Percentiles rank a stretch among this genome's conserved stretches.
Conservation (phyloP, 2,888 invertebrate species). For the Drosophila seclusa region DNA sequence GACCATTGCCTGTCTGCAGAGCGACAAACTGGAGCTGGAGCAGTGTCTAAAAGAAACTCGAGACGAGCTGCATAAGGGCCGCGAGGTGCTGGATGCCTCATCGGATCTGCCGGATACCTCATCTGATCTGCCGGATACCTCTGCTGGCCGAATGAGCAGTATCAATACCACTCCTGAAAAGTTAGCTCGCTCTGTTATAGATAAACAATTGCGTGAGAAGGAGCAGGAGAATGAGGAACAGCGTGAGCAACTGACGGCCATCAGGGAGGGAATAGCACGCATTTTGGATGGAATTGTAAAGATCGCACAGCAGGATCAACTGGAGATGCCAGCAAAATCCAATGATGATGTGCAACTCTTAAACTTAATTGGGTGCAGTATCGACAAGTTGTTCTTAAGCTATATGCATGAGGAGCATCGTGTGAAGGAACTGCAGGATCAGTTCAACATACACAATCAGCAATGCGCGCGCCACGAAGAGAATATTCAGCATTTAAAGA, state of each 20-base stretch:
- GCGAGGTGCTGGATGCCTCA: conserved; percentile 75
- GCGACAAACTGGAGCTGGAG: conserved; percentile 78
- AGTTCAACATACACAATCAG: conserved; percentile 5
- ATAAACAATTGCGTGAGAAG: conserved; percentile 83
- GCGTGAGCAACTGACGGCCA: conserved; percentile 59
- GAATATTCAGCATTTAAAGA: not conserved
- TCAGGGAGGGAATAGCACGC: not conserved
- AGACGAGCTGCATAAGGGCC: conserved; percentile 59
- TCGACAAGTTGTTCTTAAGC: conserved; percentile 6
- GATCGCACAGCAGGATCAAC: conserved; percentile 1
- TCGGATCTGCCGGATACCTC: conserved; percentile 78
- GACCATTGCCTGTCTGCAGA: conserved; percentile 66
- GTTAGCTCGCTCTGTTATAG: conserved; percentile 82
- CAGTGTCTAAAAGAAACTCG: conserved; percentile 79
- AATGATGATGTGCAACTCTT: conserved; percentile 11
- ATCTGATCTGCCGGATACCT: conserved; percentile 66
- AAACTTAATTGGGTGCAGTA: not conserved
- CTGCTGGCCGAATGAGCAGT: conserved; percentile 53
- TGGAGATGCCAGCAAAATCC: not conserved
- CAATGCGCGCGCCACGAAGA: not conserved
- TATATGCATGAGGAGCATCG: conserved; percentile 9
- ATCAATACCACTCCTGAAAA: conserved; percentile 81
- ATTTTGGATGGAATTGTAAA: conserved; percentile 2
- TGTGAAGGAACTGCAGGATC: conserved; percentile 21
- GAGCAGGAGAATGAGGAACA: conserved; percentile 78